Evolutionary conservation across 2,113 vertebrate species (phyloP).

Genomic region (Hydrolagus affinis): DNA sequence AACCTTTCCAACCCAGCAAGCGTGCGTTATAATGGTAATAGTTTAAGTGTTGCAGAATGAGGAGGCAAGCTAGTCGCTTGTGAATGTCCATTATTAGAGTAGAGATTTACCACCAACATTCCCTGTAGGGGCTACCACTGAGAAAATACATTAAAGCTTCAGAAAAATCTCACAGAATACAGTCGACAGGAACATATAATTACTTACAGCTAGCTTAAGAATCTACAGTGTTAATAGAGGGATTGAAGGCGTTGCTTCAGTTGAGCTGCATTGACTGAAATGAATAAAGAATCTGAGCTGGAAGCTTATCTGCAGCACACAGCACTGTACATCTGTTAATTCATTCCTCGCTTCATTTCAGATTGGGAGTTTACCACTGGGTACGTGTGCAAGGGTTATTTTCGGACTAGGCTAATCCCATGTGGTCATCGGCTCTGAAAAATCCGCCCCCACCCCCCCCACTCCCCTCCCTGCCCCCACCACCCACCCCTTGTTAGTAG

Average conservation of each 20-base stretch:
- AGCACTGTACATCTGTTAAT: slow-evolving; percentile 11
- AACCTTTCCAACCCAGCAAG: neutral
- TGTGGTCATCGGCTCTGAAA: neutral
- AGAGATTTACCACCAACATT: slow-evolving; percentile 8
- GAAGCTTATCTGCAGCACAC: slow-evolving; percentile 18
- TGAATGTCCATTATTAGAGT: neutral
- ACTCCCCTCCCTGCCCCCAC: too few relatives aligned
- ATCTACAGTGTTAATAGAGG: slow-evolving; percentile 8
- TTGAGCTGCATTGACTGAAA: slow-evolving; percentile 20
- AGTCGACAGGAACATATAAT: slow-evolving; percentile 21
- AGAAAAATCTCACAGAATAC: slow-evolving; percentile 14
- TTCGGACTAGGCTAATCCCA: neutral
- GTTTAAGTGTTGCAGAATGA: neutral
- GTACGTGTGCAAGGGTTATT: neutral
- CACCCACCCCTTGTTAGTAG: neutral
- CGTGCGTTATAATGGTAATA: neutral
- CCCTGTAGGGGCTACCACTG: neutral
- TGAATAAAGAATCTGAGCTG: slow-evolving; percentile 16
- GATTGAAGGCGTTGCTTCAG: slow-evolving; percentile 11
- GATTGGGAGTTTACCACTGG: neutral
- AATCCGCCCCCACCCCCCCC: too few relatives aligned
- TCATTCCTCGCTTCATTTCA: slow-evolving; percentile 25
- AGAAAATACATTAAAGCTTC: slow-evolving; percentile 27
- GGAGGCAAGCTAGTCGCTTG: neutral
- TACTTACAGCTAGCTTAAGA: slow-evolving; percentile 21